These are phyloP conservation scores for Scaeva pyrastri DNA, from an alignment of 2,888 invertebrate species.

Conservation along the genomic window DNA sequence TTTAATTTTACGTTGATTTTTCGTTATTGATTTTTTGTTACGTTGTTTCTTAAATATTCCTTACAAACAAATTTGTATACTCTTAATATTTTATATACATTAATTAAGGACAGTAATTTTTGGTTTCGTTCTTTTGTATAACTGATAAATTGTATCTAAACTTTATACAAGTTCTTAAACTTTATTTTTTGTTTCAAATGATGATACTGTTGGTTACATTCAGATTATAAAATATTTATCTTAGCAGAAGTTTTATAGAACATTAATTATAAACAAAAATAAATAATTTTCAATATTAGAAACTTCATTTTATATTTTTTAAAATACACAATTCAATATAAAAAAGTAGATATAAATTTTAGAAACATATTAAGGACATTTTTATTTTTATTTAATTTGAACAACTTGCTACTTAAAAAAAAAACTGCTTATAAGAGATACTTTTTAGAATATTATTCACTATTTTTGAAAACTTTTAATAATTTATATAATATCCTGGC, in stretches of 20 bases:
- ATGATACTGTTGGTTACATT: conserved; percentile 45
- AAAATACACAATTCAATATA: not conserved
- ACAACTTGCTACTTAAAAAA: not conserved
- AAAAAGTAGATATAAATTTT: not conserved
- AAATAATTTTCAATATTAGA: conserved; percentile 1
- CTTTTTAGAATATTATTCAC: conserved; percentile 28
- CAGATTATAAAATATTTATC: conserved; percentile 40
- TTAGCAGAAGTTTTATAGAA: conserved; percentile 54
- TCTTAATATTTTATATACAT: conserved; percentile 47
- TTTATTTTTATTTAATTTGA: not conserved
- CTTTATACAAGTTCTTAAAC: not conserved
- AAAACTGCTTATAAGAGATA: conserved; percentile 30
- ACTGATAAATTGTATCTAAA: conserved; percentile 4
- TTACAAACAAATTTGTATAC: conserved; percentile 55
- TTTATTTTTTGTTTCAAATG: conserved; percentile 19
- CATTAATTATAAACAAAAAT: conserved; percentile 28
- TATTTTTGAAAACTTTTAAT: not conserved
- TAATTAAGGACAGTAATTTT: conserved; percentile 37
- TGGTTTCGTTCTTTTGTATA: conserved; percentile 12
- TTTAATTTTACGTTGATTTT: conserved; percentile 12
- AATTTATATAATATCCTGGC: no score
- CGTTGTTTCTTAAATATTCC: conserved; percentile 32
- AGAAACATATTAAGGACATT: not conserved
- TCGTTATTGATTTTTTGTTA: conserved; percentile 29
- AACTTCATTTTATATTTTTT: not conserved